These are phyloP conservation scores for Rhagoletis zephyria DNA, from an alignment of 1,140 invertebrate genomes.

Conservation along the genomic window DNA sequence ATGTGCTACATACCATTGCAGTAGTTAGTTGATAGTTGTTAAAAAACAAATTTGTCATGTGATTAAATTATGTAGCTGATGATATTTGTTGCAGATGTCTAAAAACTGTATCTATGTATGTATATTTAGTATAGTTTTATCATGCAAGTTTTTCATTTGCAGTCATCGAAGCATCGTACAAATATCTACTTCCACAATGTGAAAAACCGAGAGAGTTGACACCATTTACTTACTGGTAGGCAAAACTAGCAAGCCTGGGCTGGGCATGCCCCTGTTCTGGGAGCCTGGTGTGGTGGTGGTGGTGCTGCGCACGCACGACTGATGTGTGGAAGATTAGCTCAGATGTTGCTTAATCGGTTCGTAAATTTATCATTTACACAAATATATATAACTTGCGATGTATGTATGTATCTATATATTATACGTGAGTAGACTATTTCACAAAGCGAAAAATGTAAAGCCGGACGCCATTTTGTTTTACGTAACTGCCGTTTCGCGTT, in stretches of 20 bases:
- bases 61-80: neutral
- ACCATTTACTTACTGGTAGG: neutral
- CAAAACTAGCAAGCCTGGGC: neutral
- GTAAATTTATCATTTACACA: conserved; percentile 25
- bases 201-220: conserved; percentile 14
- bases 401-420: neutral
- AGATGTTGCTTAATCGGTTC: conserved; percentile 52
- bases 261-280: conserved; percentile 27
- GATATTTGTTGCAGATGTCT: conserved; percentile 7
- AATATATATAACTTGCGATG: conserved; percentile 2
- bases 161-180: conserved; percentile 59
- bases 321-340: conserved; percentile 42
- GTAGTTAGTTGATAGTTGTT: conserved; percentile 34
- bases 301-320: conserved; percentile 21
- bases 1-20: neutral
- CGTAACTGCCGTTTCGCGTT: neutral
- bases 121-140: conserved; percentile 61
- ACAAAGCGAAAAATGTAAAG: conserved; percentile 13
- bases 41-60: neutral
- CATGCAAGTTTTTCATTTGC: conserved; percentile 73
- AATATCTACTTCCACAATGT: conserved; percentile 19
- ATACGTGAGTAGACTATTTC: neutral
- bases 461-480: conserved; percentile 19
- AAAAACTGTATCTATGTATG: neutral
- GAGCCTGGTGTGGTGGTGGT: neutral